Percentiles rank a stretch among this genome's conserved stretches.
These are phyloP conservation scores for Drosophila teissieri DNA, from an alignment of 1,140 invertebrate genomes.

Conservation along the genomic window DNA sequence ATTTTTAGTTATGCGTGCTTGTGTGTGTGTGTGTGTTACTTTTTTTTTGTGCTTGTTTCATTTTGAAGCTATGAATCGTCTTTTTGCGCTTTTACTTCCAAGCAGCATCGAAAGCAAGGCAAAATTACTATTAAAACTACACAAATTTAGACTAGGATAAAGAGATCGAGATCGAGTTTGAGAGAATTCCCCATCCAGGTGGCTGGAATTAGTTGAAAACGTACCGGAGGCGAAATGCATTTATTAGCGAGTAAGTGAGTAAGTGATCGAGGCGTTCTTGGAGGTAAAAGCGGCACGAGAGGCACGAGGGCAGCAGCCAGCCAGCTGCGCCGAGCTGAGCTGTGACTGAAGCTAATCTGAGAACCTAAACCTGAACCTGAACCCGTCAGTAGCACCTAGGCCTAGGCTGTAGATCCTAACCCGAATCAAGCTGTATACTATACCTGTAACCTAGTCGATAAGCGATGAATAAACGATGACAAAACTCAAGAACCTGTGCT, in stretches of 20 bases:
- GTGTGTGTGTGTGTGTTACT: not conserved
- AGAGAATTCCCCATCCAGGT: slow-evolving; percentile 13
- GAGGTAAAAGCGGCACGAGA: slow-evolving; percentile 69
- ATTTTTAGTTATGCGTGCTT: slow-evolving; percentile 16
- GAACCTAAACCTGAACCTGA: slow-evolving; percentile 40
- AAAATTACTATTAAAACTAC: slow-evolving; percentile 40
- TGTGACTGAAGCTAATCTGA: slow-evolving; percentile 64
- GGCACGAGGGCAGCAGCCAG: slow-evolving; percentile 12
- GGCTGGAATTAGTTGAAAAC: slow-evolving; percentile 59
- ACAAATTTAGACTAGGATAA: slow-evolving; percentile 15
- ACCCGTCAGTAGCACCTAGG: slow-evolving; percentile 41
- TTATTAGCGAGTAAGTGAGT: slow-evolving; percentile 77
- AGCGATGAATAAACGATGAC: slow-evolving; percentile 30
- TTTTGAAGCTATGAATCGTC: slow-evolving; percentile 35
- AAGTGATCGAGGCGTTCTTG: slow-evolving; percentile 65
- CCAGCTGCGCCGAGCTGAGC: slow-evolving; percentile 34
- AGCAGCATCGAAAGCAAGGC: slow-evolving; percentile 43
- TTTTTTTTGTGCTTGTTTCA: slow-evolving; percentile 6
- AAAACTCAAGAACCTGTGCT: not conserved
- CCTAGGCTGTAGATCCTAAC: slow-evolving; percentile 36
- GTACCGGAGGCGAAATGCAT: slow-evolving; percentile 83
- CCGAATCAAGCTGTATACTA: slow-evolving; percentile 47
- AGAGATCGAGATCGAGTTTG: not conserved
- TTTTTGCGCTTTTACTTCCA: slow-evolving; percentile 75
- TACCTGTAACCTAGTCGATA: slow-evolving; percentile 22